Evolutionary conservation across 1,140 invertebrate genomes (phyloP), one percentile per base, ranked within the genome.

Genomic region (Macrostomum lignano): DNA sequence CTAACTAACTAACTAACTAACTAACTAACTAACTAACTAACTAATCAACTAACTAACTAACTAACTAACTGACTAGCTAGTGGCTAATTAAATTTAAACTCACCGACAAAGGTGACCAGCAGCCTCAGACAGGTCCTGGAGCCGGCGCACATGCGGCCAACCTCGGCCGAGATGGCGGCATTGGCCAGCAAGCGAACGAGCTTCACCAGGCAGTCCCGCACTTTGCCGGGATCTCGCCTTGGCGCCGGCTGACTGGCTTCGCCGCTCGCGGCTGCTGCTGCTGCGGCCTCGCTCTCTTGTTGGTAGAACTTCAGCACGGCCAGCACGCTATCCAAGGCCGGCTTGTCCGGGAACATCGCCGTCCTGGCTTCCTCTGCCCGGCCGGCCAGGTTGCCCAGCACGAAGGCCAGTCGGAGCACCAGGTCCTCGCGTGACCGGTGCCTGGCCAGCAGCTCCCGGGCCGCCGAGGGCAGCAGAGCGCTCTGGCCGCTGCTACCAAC

Each of bases 351-450:
- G 45, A 63, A 70, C 36, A 68, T 42, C 11, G 67, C 58, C 5
- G 64, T 47, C 26, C 72, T 51, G 0, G 70, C 68, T 3, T 58
- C 52, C 24, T 72, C 66, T 43, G 65, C 65, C 36, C 66, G 67
- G 31, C 70, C 70, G 43, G 72, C 66, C 46, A 74, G 65, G 45
- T 75, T 75, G 15, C 73, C 72, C 13, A 75, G 58, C 38, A 70
- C 68, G 49, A 74, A 75, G 11, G 66, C 67, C 25, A 74, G 51
- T 2, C 72, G 55, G 15, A 75, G 67, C 19, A 73, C 61, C 36
- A 71, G 60, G 49, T 68, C 67, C 55, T 58, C n/a, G n/a, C n/a
- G n/a, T n/a, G n/a, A n/a, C n/a, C n/a, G n/a, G n/a, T n/a, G n/a
- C n/a, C n/a, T 74, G 72, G 4, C 73, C n/a, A n/a, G n/a, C n/a